phyloP scores from a whole-genome alignment of 35 echinoderm and acorn worm genomes.

The Strongylocentrotus purpuratus region DNA sequence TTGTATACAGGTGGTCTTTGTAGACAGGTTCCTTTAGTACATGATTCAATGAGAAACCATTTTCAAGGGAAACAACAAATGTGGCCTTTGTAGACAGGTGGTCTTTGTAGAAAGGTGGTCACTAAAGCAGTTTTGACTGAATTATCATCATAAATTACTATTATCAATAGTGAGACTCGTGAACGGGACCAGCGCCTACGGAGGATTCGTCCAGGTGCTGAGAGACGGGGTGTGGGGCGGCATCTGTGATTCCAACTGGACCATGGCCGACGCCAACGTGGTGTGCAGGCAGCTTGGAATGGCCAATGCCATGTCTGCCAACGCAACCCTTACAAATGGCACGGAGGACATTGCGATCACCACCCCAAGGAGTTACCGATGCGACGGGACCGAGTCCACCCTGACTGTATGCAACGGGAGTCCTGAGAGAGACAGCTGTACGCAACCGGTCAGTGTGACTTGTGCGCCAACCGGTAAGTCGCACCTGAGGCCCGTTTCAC shows the following conservation, averaged over 20 bases:
- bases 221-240: conserved; percentile 10
- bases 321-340: not conserved
- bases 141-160: too few species aligned
- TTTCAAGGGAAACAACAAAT: too few species aligned
- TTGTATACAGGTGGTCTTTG: too few species aligned
- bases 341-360: not conserved
- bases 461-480: conserved; percentile 28
- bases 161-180: not conserved
- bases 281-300: conserved; percentile 23
- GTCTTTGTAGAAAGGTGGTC: too few species aligned
- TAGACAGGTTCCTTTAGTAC: too few species aligned
- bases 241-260: conserved; percentile 25
- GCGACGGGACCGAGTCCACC: not conserved
- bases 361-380: not conserved
- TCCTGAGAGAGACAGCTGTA: not conserved
- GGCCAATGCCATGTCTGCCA: not conserved
- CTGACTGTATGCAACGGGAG: not conserved
- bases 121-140: too few species aligned
- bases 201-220: conserved; percentile 30
- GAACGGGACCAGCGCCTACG: conserved; percentile 28
- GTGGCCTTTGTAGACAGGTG: too few species aligned
- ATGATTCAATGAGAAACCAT: too few species aligned
- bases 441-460: not conserved
- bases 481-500: not conserved
- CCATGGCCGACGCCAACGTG: conserved; percentile 25